Evolutionary conservation across 2,888 invertebrate genomes (phyloP), one percentile per base, ranked within the genome.

Genomic region (Acleris laterana): DNA sequence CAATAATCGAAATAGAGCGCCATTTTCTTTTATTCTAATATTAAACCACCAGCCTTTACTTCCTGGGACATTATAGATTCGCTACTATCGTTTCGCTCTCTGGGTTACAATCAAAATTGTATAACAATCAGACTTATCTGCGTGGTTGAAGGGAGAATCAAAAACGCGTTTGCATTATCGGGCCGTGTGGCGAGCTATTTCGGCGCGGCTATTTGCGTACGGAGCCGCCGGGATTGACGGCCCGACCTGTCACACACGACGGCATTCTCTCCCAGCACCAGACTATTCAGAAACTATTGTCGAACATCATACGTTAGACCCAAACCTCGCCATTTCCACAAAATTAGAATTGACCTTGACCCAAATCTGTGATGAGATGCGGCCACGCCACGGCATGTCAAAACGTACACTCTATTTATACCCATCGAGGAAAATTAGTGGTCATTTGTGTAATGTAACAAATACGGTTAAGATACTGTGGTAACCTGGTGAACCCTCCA

Each of bases 181-280:
- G 85, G 86, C 85, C 84, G 87, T 83, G 90, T 85, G 85, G 87
- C 84, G 85, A 83, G 88, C 88, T 92, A 93, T 93, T 93, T 90
- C 77, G 75, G 89, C 78, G 77, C 81, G 72, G 83, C 89, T 93
- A 93, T 92, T 92, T 91, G 78, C 78, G 87, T 86, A 85, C 73
- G 81, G 87, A 86, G 91, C 90, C 87, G 90, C 92, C 88, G 86
- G 85, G 91, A 92, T 93, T 93, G 93, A 93, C 91, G 91, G 89
- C 61, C 66, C 71, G 87, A 85, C 85, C 83, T 91, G 90, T 91
- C 92, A 91, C 83, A 83, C 78, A 81, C 88, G 87, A 87, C 73
- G 72, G 79, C 79, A 80, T 81, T 82, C 78, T 84, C 76, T 74
- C 78, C 82, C 81, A 76, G 83, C 79, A 75, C 48, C 46, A 68